These are phyloP conservation scores for Neria commutata DNA, from an alignment of 2,888 invertebrate genomes.

Conservation along the genomic window DNA sequence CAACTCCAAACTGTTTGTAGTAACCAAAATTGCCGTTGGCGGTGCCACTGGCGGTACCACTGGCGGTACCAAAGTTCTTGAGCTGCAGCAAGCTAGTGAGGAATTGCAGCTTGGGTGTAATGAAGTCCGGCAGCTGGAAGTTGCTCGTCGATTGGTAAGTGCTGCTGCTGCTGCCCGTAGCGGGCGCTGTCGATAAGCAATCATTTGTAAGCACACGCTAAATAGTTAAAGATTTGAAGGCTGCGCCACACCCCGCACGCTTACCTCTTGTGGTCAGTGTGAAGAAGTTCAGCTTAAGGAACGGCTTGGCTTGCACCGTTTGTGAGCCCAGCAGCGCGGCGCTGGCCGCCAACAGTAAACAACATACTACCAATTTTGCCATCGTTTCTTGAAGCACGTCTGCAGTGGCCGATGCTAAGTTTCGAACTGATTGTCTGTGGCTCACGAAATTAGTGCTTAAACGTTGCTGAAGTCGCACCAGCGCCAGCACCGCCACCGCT, in stretches of 20 bases:
- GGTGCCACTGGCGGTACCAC: background rate
- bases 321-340: constrained; percentile 1
- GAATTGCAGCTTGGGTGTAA: constrained; percentile 20
- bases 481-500: background rate
- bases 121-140: constrained; percentile 5
- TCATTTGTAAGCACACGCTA: background rate
- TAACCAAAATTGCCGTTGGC: constrained; percentile 8
- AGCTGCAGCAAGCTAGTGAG: constrained; percentile 15
- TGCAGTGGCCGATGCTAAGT: constrained; percentile 12
- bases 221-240: too few relatives aligned
- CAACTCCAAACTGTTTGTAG: constrained; percentile 4
- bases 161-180: background rate
- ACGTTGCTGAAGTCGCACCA: background rate
- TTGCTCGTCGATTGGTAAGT: background rate
- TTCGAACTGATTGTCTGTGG: constrained; percentile 21
- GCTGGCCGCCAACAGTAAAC: constrained; percentile 10
- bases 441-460: background rate
- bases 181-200: constrained; percentile 14
- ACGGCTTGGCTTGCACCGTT: constrained; percentile 22
- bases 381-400: constrained; percentile 19
- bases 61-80: too few relatives aligned
- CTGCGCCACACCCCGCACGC: too few relatives aligned
- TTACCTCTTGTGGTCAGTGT: constrained; percentile 18
- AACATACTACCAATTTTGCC: constrained; percentile 15
- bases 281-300: constrained; percentile 18